phyloP scores from a whole-genome alignment of 2,888 invertebrate species.

The Chaitophorus viminalis region DNA sequence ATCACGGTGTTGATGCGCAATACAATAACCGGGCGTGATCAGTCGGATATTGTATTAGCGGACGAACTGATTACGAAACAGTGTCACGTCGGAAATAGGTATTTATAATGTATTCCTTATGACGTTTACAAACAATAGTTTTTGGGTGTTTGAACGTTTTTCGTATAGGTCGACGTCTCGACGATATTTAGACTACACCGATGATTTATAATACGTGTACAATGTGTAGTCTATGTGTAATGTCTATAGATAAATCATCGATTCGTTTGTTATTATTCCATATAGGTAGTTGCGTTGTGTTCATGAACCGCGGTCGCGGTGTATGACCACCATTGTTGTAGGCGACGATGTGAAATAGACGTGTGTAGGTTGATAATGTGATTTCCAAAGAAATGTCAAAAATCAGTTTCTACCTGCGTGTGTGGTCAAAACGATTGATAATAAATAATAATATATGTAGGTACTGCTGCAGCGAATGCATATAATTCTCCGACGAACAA shows the following conservation, averaged over 20 bases:
- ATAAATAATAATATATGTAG: slow-evolving; percentile 25
- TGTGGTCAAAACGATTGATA: slow-evolving; percentile 57
- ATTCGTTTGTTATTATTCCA: slow-evolving; percentile 28
- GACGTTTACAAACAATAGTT: slow-evolving; percentile 12
- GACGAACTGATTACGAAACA: not conserved
- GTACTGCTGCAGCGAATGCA: not conserved
- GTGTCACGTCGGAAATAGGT: not conserved
- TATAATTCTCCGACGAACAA: slow-evolving; percentile 18
- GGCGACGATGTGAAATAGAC: slow-evolving; percentile 26
- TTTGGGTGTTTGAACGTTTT: slow-evolving; percentile 31
- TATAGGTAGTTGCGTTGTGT: not conserved
- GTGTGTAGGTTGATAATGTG: slow-evolving; percentile 53
- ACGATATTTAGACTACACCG: not conserved
- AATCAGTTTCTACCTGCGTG: slow-evolving; percentile 40
- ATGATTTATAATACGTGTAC: slow-evolving; percentile 26
- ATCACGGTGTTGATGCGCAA: no score
- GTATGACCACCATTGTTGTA: slow-evolving; percentile 20
- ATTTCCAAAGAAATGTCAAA: slow-evolving; percentile 57
- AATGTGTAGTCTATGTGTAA: not conserved
- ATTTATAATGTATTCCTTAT: not conserved
- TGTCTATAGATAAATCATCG: slow-evolving; percentile 44
- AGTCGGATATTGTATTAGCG: not conserved
- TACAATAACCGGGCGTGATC: not conserved
- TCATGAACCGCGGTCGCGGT: not conserved
- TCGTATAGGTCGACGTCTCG: not conserved